These are phyloP conservation scores for Agrochola lota DNA, from an alignment of 2,888 invertebrate species.

Conservation along the genomic window DNA sequence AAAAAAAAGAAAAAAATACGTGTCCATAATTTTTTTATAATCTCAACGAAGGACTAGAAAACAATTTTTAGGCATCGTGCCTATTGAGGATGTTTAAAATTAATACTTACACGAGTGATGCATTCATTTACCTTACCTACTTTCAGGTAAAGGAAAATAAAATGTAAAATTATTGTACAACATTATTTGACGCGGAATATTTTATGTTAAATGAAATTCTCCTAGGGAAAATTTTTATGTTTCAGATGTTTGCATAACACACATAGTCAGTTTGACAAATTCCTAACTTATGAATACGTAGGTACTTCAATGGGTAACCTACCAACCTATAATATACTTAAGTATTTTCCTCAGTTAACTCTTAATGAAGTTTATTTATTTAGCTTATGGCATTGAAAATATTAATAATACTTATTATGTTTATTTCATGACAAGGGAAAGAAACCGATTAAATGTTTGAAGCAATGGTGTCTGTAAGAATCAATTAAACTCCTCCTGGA, in stretches of 20 bases:
- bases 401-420: neutral
- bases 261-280: conserved; percentile 29
- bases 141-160: neutral
- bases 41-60: too few relatives aligned
- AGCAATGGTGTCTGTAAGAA: neutral
- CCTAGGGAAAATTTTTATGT: neutral
- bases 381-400: conserved; percentile 5
- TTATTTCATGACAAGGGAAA: neutral
- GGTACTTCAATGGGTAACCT: conserved; percentile 4
- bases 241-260: conserved; percentile 21
- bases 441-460: neutral
- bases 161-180: neutral
- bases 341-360: conserved; percentile 51
- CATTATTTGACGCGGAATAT: neutral
- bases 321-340: neutral
- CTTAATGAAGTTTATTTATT: conserved; percentile 11
- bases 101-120: neutral
- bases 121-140: neutral
- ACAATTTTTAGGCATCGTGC: too few relatives aligned
- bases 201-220: neutral
- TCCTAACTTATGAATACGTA: conserved; percentile 15
- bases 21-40: too few relatives aligned
- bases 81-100: too few relatives aligned
- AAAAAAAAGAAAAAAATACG: too few relatives aligned
- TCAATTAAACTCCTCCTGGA: neutral